Percentiles rank a stretch among this genome's conserved stretches.
phyloP scores from a whole-genome alignment of 2,888 invertebrate genomes.

The Drosophila imparisetae region DNA sequence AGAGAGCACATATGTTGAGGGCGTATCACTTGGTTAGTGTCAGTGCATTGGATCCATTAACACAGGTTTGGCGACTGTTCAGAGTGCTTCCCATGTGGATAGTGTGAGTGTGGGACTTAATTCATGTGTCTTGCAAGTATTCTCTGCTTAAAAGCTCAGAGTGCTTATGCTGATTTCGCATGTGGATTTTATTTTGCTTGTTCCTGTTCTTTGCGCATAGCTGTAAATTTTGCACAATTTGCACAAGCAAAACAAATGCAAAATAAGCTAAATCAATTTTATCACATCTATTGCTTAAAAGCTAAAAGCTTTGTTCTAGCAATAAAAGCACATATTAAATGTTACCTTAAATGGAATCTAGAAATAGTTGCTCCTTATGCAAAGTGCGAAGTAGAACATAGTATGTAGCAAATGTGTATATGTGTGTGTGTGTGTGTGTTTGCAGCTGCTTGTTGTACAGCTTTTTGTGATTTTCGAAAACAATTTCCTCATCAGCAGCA shows the following conservation, averaged over 20 bases:
- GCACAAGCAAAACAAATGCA: neutral
- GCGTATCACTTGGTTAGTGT: neutral
- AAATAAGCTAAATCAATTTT: neutral
- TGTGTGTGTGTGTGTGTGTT: conserved; percentile 4
- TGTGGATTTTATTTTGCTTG: neutral
- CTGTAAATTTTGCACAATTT: neutral
- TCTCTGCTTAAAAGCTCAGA: neutral
- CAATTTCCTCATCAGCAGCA: conserved; percentile 74
- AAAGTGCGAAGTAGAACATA: neutral
- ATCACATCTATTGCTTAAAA: neutral
- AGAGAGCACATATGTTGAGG: neutral
- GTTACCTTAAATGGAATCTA: conserved; percentile 3
- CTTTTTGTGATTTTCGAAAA: conserved; percentile 65
- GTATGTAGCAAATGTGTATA: neutral
- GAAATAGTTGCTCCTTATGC: neutral
- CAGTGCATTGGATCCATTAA: neutral
- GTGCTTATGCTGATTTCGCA: neutral
- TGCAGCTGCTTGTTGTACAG: conserved; percentile 25
- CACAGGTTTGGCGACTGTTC: neutral
- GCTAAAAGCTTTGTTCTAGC: neutral
- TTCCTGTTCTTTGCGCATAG: neutral
- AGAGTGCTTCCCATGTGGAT: neutral
- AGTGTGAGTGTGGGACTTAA: neutral
- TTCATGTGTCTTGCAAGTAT: neutral
- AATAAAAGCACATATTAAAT: neutral